Base-by-base conservation (phyloP, 2,797 vertebrate species). In the Uromys caudimaculatus region DNA sequence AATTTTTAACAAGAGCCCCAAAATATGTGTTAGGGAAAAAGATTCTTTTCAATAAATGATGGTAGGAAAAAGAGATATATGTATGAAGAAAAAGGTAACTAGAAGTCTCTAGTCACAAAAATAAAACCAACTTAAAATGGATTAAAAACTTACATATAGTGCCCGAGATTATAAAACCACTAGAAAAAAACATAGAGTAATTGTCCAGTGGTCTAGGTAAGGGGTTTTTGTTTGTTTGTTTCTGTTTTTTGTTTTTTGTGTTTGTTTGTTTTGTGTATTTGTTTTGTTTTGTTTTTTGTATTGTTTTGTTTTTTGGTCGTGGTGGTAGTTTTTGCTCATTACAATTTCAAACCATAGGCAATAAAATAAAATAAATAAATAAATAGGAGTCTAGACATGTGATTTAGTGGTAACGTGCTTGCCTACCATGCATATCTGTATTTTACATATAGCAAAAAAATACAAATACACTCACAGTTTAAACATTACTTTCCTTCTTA, bases 401-500 rank as follows among this genome's bases (percentile, higher is more conserved):
- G 32, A 67, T 67, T 35, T 67, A 10, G 44, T 85, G 44, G 44
- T n/a, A 50, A 24, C 52, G 62, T 69, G 47, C 32, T 85, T 85
- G 11, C 13, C 62, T 52, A 52, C 21, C 47, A 86, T 52, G 62
- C 17, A 27, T 52, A 86, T 67, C 44, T 52, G 47, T 86, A 27
- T 24, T 69, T 32, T 52, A 50, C 35, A 17, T n/a, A 67, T 52
- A 69, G 67, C 4, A 7, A 44, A 83, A 62, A 29, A 50, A 50
- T 4, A 97, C 83, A 67, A 35, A 87, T 64, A 62, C 81, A 90
- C 32, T 35, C 16, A 81, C n/a, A 73, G 6, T 89, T 91, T 67
- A 93, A 96, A 93, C 23, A 81, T 83, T 85, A 69, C 50, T 93
- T 93, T 96, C 60, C 83, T 91, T 94, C 84, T 60, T 93, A 97